Evolutionary conservation across 2,797 vertebrate species (phyloP).

Genomic region (Podarcis siculus): DNA sequence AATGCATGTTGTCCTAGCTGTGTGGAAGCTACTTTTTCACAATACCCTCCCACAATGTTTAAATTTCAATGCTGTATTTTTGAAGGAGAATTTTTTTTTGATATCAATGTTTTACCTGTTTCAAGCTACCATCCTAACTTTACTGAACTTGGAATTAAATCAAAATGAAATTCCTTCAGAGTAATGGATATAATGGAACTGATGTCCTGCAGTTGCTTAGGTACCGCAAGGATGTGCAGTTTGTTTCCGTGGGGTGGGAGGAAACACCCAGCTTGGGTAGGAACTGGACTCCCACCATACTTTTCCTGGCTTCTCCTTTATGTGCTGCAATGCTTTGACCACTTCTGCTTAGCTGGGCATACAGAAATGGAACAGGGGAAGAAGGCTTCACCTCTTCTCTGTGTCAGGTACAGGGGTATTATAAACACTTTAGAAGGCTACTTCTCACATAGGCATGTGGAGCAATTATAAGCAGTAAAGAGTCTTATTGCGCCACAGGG

Average conservation of each 20-base stretch:
- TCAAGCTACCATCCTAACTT: slow-evolving; percentile 56
- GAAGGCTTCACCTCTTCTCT: not conserved
- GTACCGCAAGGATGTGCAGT: not conserved
- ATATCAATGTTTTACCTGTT: slow-evolving; percentile 30
- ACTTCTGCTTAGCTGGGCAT: not conserved
- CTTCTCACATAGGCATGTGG: not conserved
- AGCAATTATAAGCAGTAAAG: not conserved
- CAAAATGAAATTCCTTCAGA: not conserved
- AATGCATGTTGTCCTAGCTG: not conserved
- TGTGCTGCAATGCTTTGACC: too few species aligned
- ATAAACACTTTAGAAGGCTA: not conserved
- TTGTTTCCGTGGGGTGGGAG: not conserved
- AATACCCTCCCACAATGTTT: not conserved
- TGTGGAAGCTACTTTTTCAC: not conserved
- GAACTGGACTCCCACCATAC: not conserved
- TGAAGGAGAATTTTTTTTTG: not conserved
- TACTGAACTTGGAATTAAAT: not conserved
- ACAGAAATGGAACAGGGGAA: not conserved
- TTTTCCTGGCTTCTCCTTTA: too few species aligned
- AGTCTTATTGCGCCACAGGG: not conserved
- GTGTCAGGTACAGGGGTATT: not conserved
- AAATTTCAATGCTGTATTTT: slow-evolving; percentile 6
- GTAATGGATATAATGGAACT: not conserved
- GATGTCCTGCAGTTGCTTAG: not conserved
- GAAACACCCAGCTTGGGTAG: not conserved